A percentile compares a stretch with the other conserved stretches of the same genome.
Conservation (phyloP, 2,797 vertebrate genomes). For the Cynodonichthys magdalenae region DNA sequence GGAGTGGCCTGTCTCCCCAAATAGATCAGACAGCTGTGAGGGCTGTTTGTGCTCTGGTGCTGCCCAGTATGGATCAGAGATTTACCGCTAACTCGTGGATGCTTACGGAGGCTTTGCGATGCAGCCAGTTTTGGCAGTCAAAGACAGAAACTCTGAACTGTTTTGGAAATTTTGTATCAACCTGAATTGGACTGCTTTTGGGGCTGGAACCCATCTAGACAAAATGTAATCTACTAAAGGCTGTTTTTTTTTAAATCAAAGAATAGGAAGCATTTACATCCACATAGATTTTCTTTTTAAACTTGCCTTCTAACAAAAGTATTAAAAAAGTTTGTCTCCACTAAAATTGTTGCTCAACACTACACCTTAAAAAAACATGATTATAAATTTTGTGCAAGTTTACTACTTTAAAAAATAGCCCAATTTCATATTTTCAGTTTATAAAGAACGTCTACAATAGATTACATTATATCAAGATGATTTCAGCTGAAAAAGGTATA, state of each 20-base stretch:
- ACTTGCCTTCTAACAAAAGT: too few species aligned
- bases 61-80: conserved; percentile 53
- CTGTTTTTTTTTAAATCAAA: too few species aligned
- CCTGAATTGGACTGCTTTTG: conserved; percentile 12
- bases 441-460: too few species aligned
- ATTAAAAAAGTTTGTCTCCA: too few species aligned
- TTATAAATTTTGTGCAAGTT: too few species aligned
- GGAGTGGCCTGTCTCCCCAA: conserved; percentile 73
- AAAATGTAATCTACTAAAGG: background rate
- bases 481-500: too few species aligned
- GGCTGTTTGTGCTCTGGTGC: conserved; percentile 46
- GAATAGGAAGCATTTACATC: background rate
- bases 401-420: too few species aligned
- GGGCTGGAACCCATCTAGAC: background rate
- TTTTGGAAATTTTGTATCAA: conserved; percentile 44
- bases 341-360: too few species aligned
- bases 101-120: conserved; percentile 41
- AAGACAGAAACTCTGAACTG: conserved; percentile 3
- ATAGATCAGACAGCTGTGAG: conserved; percentile 77
- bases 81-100: conserved; percentile 52
- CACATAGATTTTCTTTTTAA: too few species aligned
- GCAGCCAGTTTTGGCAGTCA: conserved; percentile 49
- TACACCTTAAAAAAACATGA: too few species aligned
- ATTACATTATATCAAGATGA: too few species aligned
- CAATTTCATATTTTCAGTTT: too few species aligned